Conservation (phyloP, 2,888 invertebrate genomes). For the Ennomos quercinarius region DNA sequence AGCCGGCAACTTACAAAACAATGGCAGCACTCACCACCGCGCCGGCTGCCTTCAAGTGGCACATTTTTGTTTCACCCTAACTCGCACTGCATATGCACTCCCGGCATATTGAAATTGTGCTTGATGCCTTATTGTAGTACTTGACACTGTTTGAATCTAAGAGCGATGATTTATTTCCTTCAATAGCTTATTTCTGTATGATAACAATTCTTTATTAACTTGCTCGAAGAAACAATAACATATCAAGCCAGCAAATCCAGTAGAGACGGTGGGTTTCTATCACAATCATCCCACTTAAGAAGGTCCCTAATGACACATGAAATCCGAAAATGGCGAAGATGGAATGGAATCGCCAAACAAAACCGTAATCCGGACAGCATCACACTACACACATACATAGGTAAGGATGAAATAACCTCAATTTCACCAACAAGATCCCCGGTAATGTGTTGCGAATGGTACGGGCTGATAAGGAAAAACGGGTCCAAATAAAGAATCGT, state of each 20-base stretch:
- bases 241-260: conserved; percentile 23
- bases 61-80: conserved; percentile 32
- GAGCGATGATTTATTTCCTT: not conserved
- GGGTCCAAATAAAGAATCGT: conserved; percentile 77
- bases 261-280: conserved; percentile 32
- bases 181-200: too few relatives aligned
- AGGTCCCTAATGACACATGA: conserved; percentile 57
- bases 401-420: conserved; percentile 61
- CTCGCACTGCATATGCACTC: conserved; percentile 22
- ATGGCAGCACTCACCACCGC: conserved; percentile 22
- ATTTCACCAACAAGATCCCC: conserved; percentile 70
- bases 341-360: conserved; percentile 59
- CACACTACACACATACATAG: conserved; percentile 49
- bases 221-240: conserved; percentile 16
- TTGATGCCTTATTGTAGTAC: conserved; percentile 15
- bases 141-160: conserved; percentile 23
- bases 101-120: conserved; percentile 31
- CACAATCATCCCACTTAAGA: conserved; percentile 47
- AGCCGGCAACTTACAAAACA: conserved; percentile 33
- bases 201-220: not conserved
- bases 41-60: conserved; percentile 26
- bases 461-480: conserved; percentile 81
- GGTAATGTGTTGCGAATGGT: conserved; percentile 79
- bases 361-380: conserved; percentile 57
- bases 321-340: conserved; percentile 57